Conservation (phyloP, 2,113 vertebrate genomes). For the Pagrus major region DNA sequence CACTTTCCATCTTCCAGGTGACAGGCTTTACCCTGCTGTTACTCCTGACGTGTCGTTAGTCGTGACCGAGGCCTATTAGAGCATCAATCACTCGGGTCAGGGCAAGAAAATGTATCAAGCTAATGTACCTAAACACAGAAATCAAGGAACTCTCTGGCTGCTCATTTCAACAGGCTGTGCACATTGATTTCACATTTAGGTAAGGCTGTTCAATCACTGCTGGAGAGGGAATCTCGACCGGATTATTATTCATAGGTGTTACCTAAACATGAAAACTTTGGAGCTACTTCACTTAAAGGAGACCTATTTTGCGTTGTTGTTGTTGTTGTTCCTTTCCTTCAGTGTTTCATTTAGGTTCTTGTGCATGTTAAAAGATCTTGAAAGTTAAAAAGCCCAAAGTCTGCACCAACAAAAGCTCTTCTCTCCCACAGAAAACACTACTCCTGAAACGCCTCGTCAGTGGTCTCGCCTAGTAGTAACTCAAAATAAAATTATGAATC, state of each 20-base stretch:
- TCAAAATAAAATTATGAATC: too few species aligned
- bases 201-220: constrained; percentile 13
- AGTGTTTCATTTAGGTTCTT: too few species aligned
- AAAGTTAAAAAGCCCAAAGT: too few species aligned
- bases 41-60: constrained; percentile 29
- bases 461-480: too few species aligned
- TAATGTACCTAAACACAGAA: constrained; percentile 49
- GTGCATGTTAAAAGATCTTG: too few species aligned
- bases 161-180: constrained; percentile 33
- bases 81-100: constrained; percentile 47
- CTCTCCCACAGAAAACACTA: too few species aligned
- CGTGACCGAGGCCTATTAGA: constrained; percentile 39
- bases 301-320: too few species aligned
- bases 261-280: neutral
- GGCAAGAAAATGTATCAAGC: constrained; percentile 5
- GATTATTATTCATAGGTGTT: neutral
- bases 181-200: constrained; percentile 59
- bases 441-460: too few species aligned
- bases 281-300: neutral
- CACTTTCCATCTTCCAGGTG: constrained; percentile 97
- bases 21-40: constrained; percentile 48
- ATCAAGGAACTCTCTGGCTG: constrained; percentile 17
- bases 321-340: too few species aligned
- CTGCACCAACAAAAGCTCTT: too few species aligned
- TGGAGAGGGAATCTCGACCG: neutral